Base-by-base conservation (phyloP, 2,888 invertebrate species). In the Conchocele bisecta region DNA sequence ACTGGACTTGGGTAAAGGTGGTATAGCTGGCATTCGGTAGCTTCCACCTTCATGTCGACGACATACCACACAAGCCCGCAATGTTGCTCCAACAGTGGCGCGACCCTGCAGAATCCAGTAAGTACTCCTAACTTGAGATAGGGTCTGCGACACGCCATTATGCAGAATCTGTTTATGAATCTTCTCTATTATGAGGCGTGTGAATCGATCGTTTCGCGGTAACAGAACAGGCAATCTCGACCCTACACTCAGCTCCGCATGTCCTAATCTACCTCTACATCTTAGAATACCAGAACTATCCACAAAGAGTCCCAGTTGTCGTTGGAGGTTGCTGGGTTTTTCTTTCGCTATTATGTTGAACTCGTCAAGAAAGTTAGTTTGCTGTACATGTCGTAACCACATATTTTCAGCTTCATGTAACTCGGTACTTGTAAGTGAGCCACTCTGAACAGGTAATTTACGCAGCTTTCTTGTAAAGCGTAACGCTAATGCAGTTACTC, bases 81-180 rank as follows among this genome's bases (percentile, higher is more conserved):
- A 17, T 22, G 58, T 58, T 44, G 26, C 24, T 33, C 41, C 51
- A 0, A 72, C 67, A n/a, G 46, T 41, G 24, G 61, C 63, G 3
- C 63, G 58, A n/a, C 67, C 72, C 11, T 31, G 33, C 11, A 67
- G 63, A 41, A 72, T 58, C 72, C 67, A 61, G 28, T 41, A 57
- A 29, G 41, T 35, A 13, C 31, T 31, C 29, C 64, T 35, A 7
- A 65, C 15, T n/a, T 28, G 31, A 20, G 46, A 31, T 22, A 70
- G 44, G 59, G 70, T 67, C 35, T 70, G 66, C 31, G 66, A 61
- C 20, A 66, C 56, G 31, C 61, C 75, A 29, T 59, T 63, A 37
- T 70, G 67, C 29, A 46, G 35, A 15, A 51, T 31, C 24, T 70
- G 20, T 56, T 59, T 63, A 39, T 75, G 70, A 24, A 26, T 31